Evolutionary conservation across 2,113 vertebrate genomes (phyloP), one percentile per base, ranked within the genome.

Genomic region (Rhagologus leucostigma): DNA sequence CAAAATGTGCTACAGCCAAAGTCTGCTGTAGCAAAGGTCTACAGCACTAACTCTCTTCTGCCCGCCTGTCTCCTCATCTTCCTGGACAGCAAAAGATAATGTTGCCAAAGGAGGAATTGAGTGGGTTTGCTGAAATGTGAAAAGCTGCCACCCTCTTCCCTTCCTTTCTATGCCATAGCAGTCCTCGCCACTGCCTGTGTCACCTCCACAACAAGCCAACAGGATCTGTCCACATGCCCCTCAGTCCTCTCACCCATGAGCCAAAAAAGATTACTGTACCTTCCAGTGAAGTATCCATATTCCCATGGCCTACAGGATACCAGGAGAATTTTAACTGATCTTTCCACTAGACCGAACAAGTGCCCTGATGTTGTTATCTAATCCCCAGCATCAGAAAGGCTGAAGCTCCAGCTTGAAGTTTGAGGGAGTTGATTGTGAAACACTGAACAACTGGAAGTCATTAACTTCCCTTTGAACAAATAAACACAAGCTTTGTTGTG

Each of bases 391-490:
- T 27, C n/a, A 68, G 33, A 67, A 82, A 82, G 17, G 8, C 14
- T 87, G 44, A 83, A 47, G 16, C 16, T 79, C 41, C 44, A 94
- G 29, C 49, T 65, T 26, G 23, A 49, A 65, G 9, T 57, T 73
- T 84, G 52, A 84, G 47, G 24, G 23, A 90, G 16, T 12, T 84
- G 46, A 10, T 71, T 89, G 42, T 50, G 69, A 89, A 91, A 89
- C 32, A 73, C 12, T 20, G 49, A 82, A 79, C n/a, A 73, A 85
- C 44, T 95, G 89, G 47, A 93, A 90, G 63, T 89, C 65, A 75
- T 94, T 92, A 87, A 41, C 46, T 87, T 89, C 55, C 29, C 24
- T 85, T 59, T 62, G 67, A 87, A 52, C 15, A 81, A 92, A 75
- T 50, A 89, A 59, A 52, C 17, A 16, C 30, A 4, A 50, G 21